Evolutionary conservation across 2,113 vertebrate species (phyloP).

Genomic region (Cephalopterus ornatus): DNA sequence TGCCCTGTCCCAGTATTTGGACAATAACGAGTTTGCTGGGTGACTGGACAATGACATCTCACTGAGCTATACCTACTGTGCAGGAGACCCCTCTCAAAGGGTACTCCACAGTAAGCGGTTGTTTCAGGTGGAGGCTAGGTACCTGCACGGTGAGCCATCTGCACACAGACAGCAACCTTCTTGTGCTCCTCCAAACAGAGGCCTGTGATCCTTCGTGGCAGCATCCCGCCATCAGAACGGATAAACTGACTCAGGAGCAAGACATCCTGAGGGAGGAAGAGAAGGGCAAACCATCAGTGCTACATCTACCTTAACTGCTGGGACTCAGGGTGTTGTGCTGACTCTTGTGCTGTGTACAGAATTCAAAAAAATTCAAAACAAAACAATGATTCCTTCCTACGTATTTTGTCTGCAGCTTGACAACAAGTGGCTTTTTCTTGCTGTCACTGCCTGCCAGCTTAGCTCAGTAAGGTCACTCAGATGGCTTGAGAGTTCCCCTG

Average conservation of each 20-base stretch:
- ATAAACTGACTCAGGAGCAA: slow-evolving; percentile 95
- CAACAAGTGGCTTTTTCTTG: background rate
- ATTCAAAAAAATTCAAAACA: background rate
- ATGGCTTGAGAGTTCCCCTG: slow-evolving; percentile 24
- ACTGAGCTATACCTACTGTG: background rate
- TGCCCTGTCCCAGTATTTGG: background rate
- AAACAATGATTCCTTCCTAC: background rate
- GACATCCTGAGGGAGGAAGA: slow-evolving; percentile 82
- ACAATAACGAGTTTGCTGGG: background rate
- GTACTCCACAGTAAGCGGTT: background rate
- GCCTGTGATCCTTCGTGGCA: slow-evolving; percentile 86
- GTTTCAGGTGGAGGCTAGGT: background rate
- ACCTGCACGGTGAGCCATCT: slow-evolving; percentile 98
- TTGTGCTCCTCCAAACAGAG: slow-evolving; percentile 91
- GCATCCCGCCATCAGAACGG: slow-evolving; percentile 89
- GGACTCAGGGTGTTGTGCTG: background rate
- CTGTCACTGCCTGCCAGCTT: slow-evolving; percentile 17
- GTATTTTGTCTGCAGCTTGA: background rate
- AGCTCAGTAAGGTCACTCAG: slow-evolving; percentile 31
- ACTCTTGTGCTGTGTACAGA: background rate
- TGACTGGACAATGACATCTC: background rate
- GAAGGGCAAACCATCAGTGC: background rate
- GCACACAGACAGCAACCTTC: slow-evolving; percentile 89
- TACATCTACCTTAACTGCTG: background rate
- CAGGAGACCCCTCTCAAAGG: background rate